Conservation (phyloP, 2,888 invertebrate genomes). For the Patella depressa region DNA sequence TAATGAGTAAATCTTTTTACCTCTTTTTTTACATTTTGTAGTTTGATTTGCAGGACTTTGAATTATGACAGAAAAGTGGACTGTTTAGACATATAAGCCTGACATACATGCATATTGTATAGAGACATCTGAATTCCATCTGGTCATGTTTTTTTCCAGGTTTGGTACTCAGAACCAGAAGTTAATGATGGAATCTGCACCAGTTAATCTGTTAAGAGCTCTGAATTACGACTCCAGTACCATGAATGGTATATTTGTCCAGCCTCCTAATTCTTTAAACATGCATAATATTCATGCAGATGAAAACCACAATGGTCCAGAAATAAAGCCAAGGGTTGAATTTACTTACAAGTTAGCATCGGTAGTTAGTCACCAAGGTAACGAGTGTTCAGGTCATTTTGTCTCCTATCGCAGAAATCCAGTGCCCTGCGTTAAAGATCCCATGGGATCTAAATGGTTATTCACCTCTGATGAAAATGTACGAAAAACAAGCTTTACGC, state of each 20-base stretch:
- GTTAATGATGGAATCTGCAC: conserved; percentile 46
- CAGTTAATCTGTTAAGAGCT: conserved; percentile 64
- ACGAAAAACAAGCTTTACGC: conserved; percentile 83
- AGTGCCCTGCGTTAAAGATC: conserved; percentile 29
- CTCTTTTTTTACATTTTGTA: too few species aligned
- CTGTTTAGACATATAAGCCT: too few species aligned
- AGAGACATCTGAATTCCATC: background rate
- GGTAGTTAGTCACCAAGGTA: conserved; percentile 92
- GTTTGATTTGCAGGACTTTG: too few species aligned
- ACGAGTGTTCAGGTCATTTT: conserved; percentile 93
- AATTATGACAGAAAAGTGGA: too few species aligned
- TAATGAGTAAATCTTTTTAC: too few species aligned
- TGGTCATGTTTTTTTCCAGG: conserved; percentile 16
- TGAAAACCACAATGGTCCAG: conserved; percentile 42
- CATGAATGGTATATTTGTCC: conserved; percentile 55
- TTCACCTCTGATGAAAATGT: conserved; percentile 90
- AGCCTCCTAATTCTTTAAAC: conserved; percentile 32
- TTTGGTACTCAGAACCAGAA: conserved; percentile 24
- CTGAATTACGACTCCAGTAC: conserved; percentile 64
- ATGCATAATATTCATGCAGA: conserved; percentile 36
- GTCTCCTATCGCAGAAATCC: conserved; percentile 86
- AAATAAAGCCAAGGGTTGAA: conserved; percentile 59
- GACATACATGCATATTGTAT: too few species aligned
- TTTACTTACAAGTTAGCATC: conserved; percentile 84
- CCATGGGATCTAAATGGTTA: conserved; percentile 79